Evolutionary conservation across 2,888 invertebrate genomes (phyloP), one percentile per base, ranked within the genome.

Genomic region (Mesochorus sp.): DNA sequence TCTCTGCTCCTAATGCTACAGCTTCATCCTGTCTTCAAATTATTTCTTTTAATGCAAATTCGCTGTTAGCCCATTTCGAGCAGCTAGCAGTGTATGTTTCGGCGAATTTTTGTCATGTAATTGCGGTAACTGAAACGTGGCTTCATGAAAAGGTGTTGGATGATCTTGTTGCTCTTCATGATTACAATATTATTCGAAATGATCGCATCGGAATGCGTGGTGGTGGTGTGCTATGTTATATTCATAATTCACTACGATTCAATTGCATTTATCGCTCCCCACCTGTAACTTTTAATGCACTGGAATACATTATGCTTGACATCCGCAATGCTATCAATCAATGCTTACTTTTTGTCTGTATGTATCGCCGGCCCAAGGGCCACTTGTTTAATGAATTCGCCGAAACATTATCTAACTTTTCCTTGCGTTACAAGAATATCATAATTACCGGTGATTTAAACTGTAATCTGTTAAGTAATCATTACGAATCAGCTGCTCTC

Each of bases 161-260:
- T 37, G 55, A 49, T 28, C 57, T 57, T 4, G 0, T 76, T 8
- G n/a, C 8, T 4, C 8, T 76, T 3, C 1, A 44, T 0, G 12
- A 55, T 26, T 71, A 64, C 24, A 37, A 21, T 12, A 1, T 71
- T 3, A 19, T 64, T 6, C 21, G 76, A n/a, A 76, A 64, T 3
- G 76, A 76, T 26, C 47, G 68, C 0, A 44, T 47, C 10, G 68
- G 55, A 0, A 57, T 34, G 10, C 12, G 34, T 0, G 55, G 55
- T 2, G 66, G 71, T 0, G 76, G 59, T 2, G 71, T 76, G 1
- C 66, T 66, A 0, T 72, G 76, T n/a, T 71, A 34, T 17, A 49
- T 71, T 6, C 70, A 71, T 8, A 24, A 55, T 3, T 71, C 76
- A n/a, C 17, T 76, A 0, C 70, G 49, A 28, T 34, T 39, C 0